Conservation (phyloP, 2,888 invertebrate species). For the Tillus elongatus region DNA sequence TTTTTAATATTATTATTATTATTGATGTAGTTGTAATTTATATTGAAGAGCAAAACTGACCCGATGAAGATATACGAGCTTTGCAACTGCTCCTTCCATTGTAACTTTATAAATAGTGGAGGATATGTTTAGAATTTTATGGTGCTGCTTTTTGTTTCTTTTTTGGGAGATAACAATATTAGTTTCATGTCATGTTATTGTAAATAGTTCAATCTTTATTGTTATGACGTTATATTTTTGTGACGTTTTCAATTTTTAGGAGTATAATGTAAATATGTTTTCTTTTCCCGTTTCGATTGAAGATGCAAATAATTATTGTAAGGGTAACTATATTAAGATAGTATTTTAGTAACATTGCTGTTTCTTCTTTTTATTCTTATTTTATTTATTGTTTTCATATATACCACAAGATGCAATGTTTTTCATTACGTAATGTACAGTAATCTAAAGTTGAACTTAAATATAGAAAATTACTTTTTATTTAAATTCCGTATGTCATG, state of each 20-base stretch:
- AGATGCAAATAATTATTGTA: constrained; percentile 26
- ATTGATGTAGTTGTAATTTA: too few species aligned
- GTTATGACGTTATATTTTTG: constrained; percentile 27
- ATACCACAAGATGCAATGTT: too few species aligned
- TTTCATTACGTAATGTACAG: too few species aligned
- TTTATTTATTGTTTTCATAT: too few species aligned
- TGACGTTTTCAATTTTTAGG: constrained; percentile 21
- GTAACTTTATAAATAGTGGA: constrained; percentile 10
- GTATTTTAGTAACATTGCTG: too few species aligned
- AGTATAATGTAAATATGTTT: constrained; percentile 26
- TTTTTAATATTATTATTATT: too few species aligned
- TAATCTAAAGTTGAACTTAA: too few species aligned
- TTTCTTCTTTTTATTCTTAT: too few species aligned
- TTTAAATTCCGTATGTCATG: too few species aligned
- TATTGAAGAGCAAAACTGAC: too few species aligned
- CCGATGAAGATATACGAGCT: constrained; percentile 19
- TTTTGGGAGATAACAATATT: constrained; percentile 23
- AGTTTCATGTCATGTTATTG: constrained; percentile 29
- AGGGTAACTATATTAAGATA: constrained; percentile 15
- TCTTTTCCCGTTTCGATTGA: constrained; percentile 17
- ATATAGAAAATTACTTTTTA: too few species aligned
- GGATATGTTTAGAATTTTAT: too few species aligned
- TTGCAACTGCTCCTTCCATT: constrained; percentile 19
- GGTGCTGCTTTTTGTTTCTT: constrained; percentile 28
- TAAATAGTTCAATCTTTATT: constrained; percentile 27